Conservation (phyloP, 2,797 vertebrate species). For the Sparus aurata region DNA sequence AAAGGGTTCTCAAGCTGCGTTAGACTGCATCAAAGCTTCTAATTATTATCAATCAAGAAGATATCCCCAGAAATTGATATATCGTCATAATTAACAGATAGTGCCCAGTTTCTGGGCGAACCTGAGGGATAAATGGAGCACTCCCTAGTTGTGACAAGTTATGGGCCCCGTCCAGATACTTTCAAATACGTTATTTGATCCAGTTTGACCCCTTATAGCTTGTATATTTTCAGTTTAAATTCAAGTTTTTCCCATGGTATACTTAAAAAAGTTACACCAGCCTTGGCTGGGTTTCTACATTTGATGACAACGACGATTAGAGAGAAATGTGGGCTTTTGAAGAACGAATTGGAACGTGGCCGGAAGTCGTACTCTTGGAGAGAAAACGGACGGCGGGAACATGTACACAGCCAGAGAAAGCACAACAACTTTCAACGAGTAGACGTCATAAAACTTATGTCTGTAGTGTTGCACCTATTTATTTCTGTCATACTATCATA, state of each 20-base stretch:
- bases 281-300: accelerated
- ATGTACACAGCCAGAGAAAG: background rate
- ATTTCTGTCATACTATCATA: background rate
- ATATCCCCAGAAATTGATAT: background rate
- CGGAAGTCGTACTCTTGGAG: constrained; percentile 44
- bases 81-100: background rate
- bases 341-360: constrained; percentile 45
- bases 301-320: accelerated
- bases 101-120: background rate
- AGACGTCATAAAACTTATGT: background rate
- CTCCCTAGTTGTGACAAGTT: constrained; percentile 25
- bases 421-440: background rate
- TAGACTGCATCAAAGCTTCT: accelerated
- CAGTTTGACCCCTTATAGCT: accelerated
- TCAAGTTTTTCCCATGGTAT: accelerated
- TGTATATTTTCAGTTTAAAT: accelerated
- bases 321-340: background rate
- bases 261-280: accelerated
- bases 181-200: background rate
- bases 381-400: constrained; percentile 69
- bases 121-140: constrained; percentile 56
- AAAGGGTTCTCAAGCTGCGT: background rate
- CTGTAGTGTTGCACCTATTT: background rate
- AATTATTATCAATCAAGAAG: background rate
- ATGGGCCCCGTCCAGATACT: constrained; percentile 36